Base-by-base conservation (phyloP, 37 sponge, comb jelly and placozoan species). In the Agelas oroides region DNA sequence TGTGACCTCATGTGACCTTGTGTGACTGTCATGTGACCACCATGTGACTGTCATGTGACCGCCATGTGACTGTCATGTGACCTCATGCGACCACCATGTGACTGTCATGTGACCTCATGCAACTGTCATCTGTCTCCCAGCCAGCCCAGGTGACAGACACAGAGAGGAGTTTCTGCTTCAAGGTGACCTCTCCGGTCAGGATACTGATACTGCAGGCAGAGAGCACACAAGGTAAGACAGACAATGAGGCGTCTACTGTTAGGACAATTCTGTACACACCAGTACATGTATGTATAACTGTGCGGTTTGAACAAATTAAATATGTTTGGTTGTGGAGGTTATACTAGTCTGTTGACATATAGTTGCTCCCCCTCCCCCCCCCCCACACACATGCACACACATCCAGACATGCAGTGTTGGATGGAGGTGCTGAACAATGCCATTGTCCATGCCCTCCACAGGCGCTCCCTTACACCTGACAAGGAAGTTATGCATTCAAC, bases 121-220 rank as follows among this genome's bases (percentile, higher is more conserved):
- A n/a, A n/a, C n/a, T n/a, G n/a, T n/a, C n/a, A n/a, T n/a, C n/a
- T n/a, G n/a, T 46, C 46, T 46, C 54, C 19, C 52, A 90, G 90
- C 82, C 72, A 5, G 84, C 84, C 59, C 62, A 59, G 53, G 68
- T 65, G 37, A 70, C 87, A 17, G 89, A 91, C 61, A 73, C 89
- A 32, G 95, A 95, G 38, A 76, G 95, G 25, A 95, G 89, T 79
- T 95, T 95, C 76, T 86, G 87, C 52, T 95, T 95, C 65, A 95
- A 92, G 55, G 84, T 95, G 6, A 95, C 72, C 13, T 94, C 95
- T 35, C 95, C 95, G 28, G 41, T 75, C 17, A 30, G 85, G 24
- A 85, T 80, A 0, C 73, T 97, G 15, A 67, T 97, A 8, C 81
- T 97, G 23, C 97, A 97, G 60, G 95, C 90, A 27, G 97, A 94